Conservation (phyloP, 2,797 vertebrate genomes). For the Crocodylus rhombifer region DNA sequence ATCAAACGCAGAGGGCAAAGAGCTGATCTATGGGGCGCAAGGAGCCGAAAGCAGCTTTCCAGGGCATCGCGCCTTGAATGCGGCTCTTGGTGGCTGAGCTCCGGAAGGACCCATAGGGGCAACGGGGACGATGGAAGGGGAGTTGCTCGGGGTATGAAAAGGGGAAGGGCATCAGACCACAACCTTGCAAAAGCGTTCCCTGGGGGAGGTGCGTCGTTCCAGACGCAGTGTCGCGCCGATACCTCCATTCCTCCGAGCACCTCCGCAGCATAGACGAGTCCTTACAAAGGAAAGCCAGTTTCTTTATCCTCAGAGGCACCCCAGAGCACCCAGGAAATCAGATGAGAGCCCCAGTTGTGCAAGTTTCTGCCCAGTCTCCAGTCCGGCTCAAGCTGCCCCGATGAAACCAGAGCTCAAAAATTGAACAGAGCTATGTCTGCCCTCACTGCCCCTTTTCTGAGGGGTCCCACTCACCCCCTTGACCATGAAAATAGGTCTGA, state of each 20-base stretch:
- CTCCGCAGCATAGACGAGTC: not conserved
- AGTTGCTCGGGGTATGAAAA: not conserved
- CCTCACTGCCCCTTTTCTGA: no score
- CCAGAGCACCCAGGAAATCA: not conserved
- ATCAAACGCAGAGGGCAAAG: not conserved
- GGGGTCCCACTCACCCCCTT: not conserved
- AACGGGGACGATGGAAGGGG: not conserved
- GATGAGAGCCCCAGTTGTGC: not conserved
- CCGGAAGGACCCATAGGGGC: not conserved
- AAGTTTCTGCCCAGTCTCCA: not conserved
- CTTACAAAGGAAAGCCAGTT: not conserved
- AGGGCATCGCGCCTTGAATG: not conserved
- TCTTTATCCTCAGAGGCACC: not conserved
- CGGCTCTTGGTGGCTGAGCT: not conserved
- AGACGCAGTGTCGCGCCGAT: no score
- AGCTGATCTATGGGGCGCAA: not conserved
- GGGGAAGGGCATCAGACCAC: not conserved
- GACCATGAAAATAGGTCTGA: not conserved
- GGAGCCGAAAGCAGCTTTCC: not conserved
- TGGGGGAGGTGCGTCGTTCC: no score
- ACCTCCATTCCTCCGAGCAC: not conserved
- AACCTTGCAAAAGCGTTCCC: not conserved
- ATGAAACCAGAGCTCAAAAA: not conserved
- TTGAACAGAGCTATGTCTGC: no score
- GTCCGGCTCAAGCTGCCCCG: not conserved